These are phyloP conservation scores for Conus betulinus DNA, from an alignment of 1,140 invertebrate species.

Conservation along the genomic window DNA sequence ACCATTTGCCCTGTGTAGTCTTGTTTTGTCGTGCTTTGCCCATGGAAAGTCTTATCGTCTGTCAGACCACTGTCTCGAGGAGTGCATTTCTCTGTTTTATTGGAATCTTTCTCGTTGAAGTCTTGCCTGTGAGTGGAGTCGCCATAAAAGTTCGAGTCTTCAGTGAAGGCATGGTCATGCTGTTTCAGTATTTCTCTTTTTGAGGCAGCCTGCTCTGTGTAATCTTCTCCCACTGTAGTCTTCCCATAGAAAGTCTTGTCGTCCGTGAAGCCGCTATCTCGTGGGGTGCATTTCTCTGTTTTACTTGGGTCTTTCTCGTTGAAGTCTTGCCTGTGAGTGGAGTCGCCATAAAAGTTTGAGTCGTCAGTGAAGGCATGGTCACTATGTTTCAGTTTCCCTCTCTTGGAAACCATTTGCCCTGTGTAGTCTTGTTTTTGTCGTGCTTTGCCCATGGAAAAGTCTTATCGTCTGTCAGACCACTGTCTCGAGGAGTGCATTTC, in stretches of 20 bases:
- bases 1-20: background rate
- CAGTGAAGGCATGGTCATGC: background rate
- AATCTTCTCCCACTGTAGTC: background rate
- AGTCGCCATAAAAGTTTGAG: background rate
- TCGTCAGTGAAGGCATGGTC: background rate
- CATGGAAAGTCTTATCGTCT: background rate
- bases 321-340: background rate
- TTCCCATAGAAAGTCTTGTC: background rate
- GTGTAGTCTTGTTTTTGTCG: background rate
- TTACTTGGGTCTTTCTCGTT: background rate
- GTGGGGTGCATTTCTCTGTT: background rate
- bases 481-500: background rate
- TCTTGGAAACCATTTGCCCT: too few relatives aligned
- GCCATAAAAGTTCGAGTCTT: background rate
- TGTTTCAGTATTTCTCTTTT: background rate
- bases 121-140: background rate
- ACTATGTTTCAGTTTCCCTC: background rate
- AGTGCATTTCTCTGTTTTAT: background rate
- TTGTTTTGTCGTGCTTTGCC: background rate
- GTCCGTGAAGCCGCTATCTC: background rate
- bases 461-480: background rate
- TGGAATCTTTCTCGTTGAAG: background rate
- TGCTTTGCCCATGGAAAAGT: background rate
- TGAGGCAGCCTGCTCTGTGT: background rate
- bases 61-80: background rate